Conservation (phyloP, 2,113 vertebrate genomes). For the Zeus faber region DNA sequence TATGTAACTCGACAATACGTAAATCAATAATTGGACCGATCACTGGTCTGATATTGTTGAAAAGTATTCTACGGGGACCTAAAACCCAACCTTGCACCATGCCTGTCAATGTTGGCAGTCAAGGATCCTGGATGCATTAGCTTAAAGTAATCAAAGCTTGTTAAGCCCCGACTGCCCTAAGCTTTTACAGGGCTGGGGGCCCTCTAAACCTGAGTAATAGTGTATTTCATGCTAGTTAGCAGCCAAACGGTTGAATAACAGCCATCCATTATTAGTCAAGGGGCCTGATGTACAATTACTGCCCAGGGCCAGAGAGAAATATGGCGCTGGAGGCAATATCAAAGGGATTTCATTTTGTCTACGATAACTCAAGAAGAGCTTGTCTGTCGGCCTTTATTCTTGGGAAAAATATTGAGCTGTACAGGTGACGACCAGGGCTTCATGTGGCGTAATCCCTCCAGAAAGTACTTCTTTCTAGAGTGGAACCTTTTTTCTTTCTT, state of each 20-base stretch:
- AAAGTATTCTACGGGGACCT: constrained; percentile 17
- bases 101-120: too few relatives aligned
- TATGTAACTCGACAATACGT: too few relatives aligned
- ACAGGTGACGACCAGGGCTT: too few relatives aligned
- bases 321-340: constrained; percentile 23
- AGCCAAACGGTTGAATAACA: constrained; percentile 44
- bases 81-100: too few relatives aligned
- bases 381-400: constrained; percentile 15
- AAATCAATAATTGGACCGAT: too few relatives aligned
- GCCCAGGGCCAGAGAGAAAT: constrained; percentile 18
- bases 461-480: background rate
- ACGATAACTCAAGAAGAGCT: constrained; percentile 17
- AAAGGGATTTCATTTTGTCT: constrained; percentile 22
- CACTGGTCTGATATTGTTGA: constrained; percentile 27
- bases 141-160: constrained; percentile 43
- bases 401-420: constrained; percentile 20
- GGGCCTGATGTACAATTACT: constrained; percentile 28
- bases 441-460: too few relatives aligned
- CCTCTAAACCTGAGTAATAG: constrained; percentile 62
- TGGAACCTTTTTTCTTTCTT: constrained; percentile 4
- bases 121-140: constrained; percentile 37
- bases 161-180: constrained; percentile 21
- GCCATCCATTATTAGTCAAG: constrained; percentile 44
- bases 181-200: constrained; percentile 22
- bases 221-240: constrained; percentile 58